Percentiles rank a stretch among this genome's conserved stretches.
Conservation (phyloP, 2,113 vertebrate species). For the Pogona vitticeps region DNA sequence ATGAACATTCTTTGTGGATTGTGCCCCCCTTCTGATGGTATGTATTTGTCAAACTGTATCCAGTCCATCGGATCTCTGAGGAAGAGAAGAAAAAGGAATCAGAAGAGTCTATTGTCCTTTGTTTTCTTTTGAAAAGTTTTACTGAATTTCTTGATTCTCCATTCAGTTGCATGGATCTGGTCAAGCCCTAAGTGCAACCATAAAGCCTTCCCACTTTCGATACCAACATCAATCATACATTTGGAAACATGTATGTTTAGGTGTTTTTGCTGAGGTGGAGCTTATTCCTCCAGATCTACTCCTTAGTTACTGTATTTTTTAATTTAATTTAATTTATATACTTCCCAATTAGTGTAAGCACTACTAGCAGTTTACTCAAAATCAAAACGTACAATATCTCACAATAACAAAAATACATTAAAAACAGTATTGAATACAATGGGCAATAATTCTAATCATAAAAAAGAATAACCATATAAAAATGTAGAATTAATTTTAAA, state of each 20-base stretch:
- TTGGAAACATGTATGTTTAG: not conserved
- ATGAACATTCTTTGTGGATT: constrained; percentile 97
- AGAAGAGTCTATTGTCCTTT: not conserved
- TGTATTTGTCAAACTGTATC: constrained; percentile 39
- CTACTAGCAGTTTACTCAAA: too few relatives aligned
- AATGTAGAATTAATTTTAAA: too few relatives aligned
- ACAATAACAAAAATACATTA: too few relatives aligned
- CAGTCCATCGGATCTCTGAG: not conserved
- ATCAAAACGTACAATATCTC: too few relatives aligned
- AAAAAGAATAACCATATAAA: too few relatives aligned
- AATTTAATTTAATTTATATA: not conserved
- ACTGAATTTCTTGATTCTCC: not conserved
- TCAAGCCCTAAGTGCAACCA: not conserved
- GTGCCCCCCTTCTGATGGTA: constrained; percentile 86
- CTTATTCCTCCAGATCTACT: not conserved
- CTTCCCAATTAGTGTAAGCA: too few relatives aligned
- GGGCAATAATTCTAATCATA: too few relatives aligned
- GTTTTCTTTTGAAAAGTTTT: not conserved
- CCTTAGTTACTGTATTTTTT: not conserved
- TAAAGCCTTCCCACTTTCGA: not conserved
- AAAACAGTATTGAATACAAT: too few relatives aligned
- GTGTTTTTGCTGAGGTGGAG: not conserved
- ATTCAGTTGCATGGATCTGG: not conserved
- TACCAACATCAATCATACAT: not conserved
- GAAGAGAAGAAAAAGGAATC: not conserved